Conservation (phyloP, 2,888 invertebrate species). For the Torymus texanus region DNA sequence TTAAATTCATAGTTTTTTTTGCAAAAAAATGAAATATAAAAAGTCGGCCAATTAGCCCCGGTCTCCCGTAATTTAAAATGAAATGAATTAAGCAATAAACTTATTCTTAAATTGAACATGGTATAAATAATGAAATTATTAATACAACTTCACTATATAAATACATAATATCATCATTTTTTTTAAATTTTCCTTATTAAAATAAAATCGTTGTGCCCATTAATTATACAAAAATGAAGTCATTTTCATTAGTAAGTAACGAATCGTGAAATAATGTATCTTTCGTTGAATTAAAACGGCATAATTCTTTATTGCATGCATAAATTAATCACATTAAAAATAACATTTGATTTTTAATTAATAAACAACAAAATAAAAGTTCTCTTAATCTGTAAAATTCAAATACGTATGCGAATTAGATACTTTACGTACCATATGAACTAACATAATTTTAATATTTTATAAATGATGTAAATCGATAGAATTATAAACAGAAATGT, state of each 20-base stretch:
- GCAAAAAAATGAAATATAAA: too few relatives aligned
- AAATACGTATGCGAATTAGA: background rate
- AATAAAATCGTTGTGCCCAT: background rate
- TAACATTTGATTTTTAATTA: conserved; percentile 1
- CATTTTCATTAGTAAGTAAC: conserved; percentile 13
- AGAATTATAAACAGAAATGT: too few relatives aligned
- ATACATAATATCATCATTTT: background rate
- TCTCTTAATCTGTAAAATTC: background rate
- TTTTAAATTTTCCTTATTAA: conserved; percentile 8
- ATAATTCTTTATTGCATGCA: background rate
- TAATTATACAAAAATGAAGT: conserved; percentile 14
- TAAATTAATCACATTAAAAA: conserved; percentile 5
- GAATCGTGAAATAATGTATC: conserved; percentile 10
- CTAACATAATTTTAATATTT: conserved; percentile 1
- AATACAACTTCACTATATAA: background rate
- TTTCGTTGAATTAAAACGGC: conserved; percentile 17
- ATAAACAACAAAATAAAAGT: conserved; percentile 16
- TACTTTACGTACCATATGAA: background rate
- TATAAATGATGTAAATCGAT: background rate
- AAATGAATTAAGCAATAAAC: background rate
- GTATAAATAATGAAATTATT: conserved; percentile 1
- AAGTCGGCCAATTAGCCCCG: too few relatives aligned
- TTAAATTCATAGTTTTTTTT: too few relatives aligned
- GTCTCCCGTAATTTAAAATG: too few relatives aligned
- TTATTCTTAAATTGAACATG: background rate